Base-by-base conservation (phyloP, 92 coral and sea anemone genomes). In the Heteractis magnifica region DNA sequence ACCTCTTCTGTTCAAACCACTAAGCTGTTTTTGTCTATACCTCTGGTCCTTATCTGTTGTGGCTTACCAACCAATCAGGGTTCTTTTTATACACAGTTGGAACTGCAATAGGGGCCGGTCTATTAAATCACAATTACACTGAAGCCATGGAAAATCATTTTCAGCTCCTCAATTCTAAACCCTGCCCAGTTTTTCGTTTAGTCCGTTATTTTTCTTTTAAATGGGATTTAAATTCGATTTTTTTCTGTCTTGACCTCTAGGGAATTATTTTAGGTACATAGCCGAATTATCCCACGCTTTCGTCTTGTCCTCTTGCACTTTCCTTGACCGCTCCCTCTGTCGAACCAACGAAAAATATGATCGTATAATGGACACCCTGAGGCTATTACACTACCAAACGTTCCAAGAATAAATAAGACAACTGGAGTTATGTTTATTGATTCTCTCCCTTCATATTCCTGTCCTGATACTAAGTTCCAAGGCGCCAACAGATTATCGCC, bases 401-500 rank as follows among this genome's bases (percentile, higher is more conserved):
- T 68, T 23, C 50, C 2, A 68, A 68, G 26, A 68, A 26, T 68
- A 23, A 68, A 68, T 21, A 68, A 68, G 73, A 68, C 73, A 68
- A 26, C 49, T 12, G 23, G 49, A 68, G 12, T 26, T 23, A 68
- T 68, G 73, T 68, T 68, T 68, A 68, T 68, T 68, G 49, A 68
- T 23, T 13, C 49, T 19, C 70, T 62, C 6, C 44, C 49, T 68
- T 1, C 49, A 68, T 26, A 68, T 68, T 68, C 26, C 73, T 68
- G 49, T 23, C 73, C 73, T 8, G 11, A 68, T n/a, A 21, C 44
- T 7, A 68, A 68, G 73, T 68, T 68, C 49, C 20, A 20, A 68
- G 73, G 73, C 73, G 73, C 73, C 73, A 68, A 26, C 12, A 68
- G 73, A 68, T 68, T 23, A 20, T 68, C 73, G 20, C 44, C 26